Conservation (phyloP, 2,797 vertebrate genomes). For the Borostomias antarcticus region DNA sequence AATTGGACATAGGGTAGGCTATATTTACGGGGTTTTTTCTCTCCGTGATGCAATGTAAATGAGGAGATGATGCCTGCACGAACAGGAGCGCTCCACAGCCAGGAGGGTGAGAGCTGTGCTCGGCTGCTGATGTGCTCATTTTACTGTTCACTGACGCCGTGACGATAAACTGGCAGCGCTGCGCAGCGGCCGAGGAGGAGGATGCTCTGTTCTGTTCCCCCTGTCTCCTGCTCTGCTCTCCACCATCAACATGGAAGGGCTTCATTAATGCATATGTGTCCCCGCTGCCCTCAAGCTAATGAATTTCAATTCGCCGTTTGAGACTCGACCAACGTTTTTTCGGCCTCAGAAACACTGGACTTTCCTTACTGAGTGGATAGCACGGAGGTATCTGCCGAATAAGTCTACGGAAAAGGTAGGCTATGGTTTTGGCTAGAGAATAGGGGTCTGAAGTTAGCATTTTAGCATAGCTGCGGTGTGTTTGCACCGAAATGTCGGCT, state of each 20-base stretch:
- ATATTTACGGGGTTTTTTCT: constrained; percentile 8
- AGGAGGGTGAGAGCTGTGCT: constrained; percentile 56
- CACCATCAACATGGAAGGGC: constrained; percentile 66
- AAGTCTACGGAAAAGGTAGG: constrained; percentile 74
- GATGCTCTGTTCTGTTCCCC: constrained; percentile 68
- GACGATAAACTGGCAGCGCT: constrained; percentile 68
- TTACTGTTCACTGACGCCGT: constrained; percentile 68
- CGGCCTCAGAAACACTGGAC: constrained; percentile 48
- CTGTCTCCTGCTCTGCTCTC: constrained; percentile 64
- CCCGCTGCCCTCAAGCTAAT: constrained; percentile 58
- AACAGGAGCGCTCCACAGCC: constrained; percentile 42
- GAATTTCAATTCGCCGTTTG: constrained; percentile 50
- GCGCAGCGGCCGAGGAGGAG: constrained; percentile 47
- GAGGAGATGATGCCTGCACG: constrained; percentile 23
- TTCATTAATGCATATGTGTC: constrained; percentile 62
- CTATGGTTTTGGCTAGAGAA: constrained; percentile 26
- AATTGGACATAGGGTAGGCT: not conserved
- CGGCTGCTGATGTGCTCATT: constrained; percentile 48
- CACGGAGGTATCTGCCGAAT: constrained; percentile 54
- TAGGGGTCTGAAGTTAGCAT: constrained; percentile 63
- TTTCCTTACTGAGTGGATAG: constrained; percentile 56
- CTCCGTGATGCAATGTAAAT: constrained; percentile 26
- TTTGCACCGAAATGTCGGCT: constrained; percentile 28
- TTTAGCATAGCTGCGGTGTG: constrained; percentile 64
- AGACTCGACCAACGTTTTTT: constrained; percentile 55